phyloP scores from a whole-genome alignment of 2,888 invertebrate genomes.

The Lepetodrilus schrolli region DNA sequence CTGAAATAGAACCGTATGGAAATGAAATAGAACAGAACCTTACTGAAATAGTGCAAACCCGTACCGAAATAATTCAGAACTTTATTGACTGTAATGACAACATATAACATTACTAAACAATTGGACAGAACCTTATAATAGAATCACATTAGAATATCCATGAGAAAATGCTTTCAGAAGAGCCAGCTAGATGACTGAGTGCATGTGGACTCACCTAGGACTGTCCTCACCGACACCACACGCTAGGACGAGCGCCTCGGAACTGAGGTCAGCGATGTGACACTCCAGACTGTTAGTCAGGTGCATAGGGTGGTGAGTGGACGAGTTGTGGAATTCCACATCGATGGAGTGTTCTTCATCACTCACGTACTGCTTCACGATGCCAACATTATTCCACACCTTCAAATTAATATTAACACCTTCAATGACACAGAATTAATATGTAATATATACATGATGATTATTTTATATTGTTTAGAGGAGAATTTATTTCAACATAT shows the following conservation, averaged over 20 bases:
- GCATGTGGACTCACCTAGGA: slow-evolving; percentile 81
- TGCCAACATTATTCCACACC: slow-evolving; percentile 95
- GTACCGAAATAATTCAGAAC: no score
- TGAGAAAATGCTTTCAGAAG: no score
- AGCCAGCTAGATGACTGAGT: no score
- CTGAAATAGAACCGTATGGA: not conserved
- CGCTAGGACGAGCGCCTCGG: slow-evolving; percentile 86
- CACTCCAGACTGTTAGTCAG: slow-evolving; percentile 89
- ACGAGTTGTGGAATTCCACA: slow-evolving; percentile 95
- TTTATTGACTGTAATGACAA: no score
- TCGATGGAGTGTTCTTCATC: slow-evolving; percentile 89
- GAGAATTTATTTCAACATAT: no score
- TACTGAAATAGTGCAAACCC: slow-evolving; percentile 77
- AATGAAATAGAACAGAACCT: slow-evolving; percentile 74
- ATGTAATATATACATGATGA: no score
- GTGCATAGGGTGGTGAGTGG: slow-evolving; percentile 91
- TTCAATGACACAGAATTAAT: no score
- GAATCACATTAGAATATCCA: no score
- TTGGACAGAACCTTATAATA: no score
- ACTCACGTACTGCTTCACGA: slow-evolving; percentile 86
- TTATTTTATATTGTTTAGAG: no score
- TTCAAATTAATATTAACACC: no score
- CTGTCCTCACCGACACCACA: slow-evolving; percentile 76
- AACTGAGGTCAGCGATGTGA: slow-evolving; percentile 90
- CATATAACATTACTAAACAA: no score